phyloP scores from a whole-genome alignment of 2,113 vertebrate species.

The Festucalex cinctus region DNA sequence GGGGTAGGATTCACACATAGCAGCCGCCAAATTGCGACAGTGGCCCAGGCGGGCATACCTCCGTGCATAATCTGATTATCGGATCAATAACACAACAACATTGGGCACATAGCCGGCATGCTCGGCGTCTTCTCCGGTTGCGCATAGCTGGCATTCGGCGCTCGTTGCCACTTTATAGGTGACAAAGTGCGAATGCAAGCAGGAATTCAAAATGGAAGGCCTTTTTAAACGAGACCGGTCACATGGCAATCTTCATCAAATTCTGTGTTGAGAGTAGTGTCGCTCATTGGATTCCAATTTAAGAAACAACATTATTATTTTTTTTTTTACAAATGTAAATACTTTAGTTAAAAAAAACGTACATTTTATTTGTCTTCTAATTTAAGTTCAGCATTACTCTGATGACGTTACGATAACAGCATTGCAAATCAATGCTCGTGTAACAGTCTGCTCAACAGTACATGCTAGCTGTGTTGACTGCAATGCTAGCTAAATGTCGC shows the following conservation, averaged over 20 bases:
- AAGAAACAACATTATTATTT: background rate
- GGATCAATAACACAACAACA: conserved; percentile 67
- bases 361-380: too few relatives aligned
- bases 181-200: conserved; percentile 69
- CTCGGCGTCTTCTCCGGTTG: conserved; percentile 53
- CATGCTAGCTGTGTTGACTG: too few relatives aligned
- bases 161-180: conserved; percentile 68
- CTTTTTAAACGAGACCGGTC: conserved; percentile 39
- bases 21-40: conserved; percentile 57
- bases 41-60: conserved; percentile 52
- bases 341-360: too few relatives aligned
- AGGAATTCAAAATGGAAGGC: conserved; percentile 61
- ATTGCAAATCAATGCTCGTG: too few relatives aligned
- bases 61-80: conserved; percentile 61
- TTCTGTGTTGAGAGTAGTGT: background rate
- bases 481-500: too few relatives aligned
- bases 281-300: background rate
- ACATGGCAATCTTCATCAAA: conserved; percentile 20
- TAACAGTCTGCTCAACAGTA: too few relatives aligned
- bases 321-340: too few relatives aligned
- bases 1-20: conserved; percentile 41
- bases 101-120: conserved; percentile 60
- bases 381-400: too few relatives aligned
- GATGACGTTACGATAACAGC: too few relatives aligned
- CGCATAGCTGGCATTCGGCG: conserved; percentile 58